These are phyloP conservation scores for Salticus scenicus DNA, from an alignment of 2,888 invertebrate genomes.

Conservation along the genomic window DNA sequence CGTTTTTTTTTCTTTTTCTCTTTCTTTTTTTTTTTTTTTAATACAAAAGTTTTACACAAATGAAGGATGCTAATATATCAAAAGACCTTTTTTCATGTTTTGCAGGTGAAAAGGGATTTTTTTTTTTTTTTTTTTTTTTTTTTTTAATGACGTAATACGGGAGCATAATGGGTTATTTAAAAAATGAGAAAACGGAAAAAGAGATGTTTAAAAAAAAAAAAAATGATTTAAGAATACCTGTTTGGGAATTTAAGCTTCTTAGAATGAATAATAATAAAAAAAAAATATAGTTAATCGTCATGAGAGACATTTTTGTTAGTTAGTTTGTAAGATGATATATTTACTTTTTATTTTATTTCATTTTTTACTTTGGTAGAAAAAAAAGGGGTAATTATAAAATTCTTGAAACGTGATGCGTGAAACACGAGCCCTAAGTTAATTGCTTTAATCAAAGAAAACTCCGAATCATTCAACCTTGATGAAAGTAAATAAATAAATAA, in stretches of 20 bases:
- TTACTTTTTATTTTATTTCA: too few relatives aligned
- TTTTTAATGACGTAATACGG: conserved; percentile 8
- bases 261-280: neutral
- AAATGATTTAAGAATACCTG: neutral
- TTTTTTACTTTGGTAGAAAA: too few relatives aligned
- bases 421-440: too few relatives aligned
- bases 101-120: neutral
- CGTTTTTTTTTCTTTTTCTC: neutral
- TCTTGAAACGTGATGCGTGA: too few relatives aligned
- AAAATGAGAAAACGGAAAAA: neutral
- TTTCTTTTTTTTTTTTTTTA: neutral
- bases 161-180: conserved; percentile 5
- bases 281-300: neutral
- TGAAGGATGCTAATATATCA: neutral
- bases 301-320: neutral
- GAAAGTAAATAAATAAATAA: too few relatives aligned
- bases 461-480: too few relatives aligned
- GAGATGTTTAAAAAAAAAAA: neutral
- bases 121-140: too few relatives aligned
- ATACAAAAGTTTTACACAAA: neutral
- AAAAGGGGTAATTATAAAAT: too few relatives aligned
- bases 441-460: too few relatives aligned
- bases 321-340: neutral
- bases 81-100: neutral
- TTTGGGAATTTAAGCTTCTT: neutral